Base-by-base conservation (phyloP, 2,113 vertebrate genomes). In the Silurus meridionalis region DNA sequence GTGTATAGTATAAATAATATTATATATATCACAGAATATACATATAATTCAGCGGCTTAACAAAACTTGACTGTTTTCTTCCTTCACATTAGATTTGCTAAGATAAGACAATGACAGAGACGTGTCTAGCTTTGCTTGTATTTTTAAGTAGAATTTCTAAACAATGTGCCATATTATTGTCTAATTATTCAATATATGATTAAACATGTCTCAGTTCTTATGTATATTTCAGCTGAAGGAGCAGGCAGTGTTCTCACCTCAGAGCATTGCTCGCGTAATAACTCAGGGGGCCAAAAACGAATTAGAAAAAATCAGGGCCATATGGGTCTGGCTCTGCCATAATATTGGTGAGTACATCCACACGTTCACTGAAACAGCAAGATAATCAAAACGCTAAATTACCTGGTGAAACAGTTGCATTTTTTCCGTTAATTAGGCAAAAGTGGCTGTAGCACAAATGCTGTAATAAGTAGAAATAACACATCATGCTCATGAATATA, bases 291-390 rank as follows among this genome's bases (percentile, higher is more conserved):
- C 91, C 90, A 91, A 87, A 15, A 94, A 84, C 5, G 92, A 95
- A 60, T 87, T 97, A 94, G 95, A 97, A 91, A 93, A 50, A 63
- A 60, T 93, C 25, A 89, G 95, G 25, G 92, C 95, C 60, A 93
- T 94, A 85, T 95, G 96, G 95, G 92, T 95, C 78, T 97, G 96
- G 96, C 90, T 97, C 80, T 97, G 96, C 89, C 92, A 96, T 90
- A 96, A 95, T 91, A 95, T 96, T 0, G 92, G 96, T 95, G 64
- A 88, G 92, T 92, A 37, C 55, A 66, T 23, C 53, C 64, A 85
- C 52, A 87, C 64, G 58, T 53, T 48, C 60, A 86, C 9, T 78
- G 74, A 58, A 53, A 37, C n/a, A 28, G 37, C 15, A 37, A 23
- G 17, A 74, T 17, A 74, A 74, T 19, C 28, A 46, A 72, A 19